A percentile compares a stretch with the other conserved stretches of the same genome.
These are phyloP conservation scores for Austrofundulus limnaeus DNA, from an alignment of 2,113 vertebrate species.

Conservation along the genomic window DNA sequence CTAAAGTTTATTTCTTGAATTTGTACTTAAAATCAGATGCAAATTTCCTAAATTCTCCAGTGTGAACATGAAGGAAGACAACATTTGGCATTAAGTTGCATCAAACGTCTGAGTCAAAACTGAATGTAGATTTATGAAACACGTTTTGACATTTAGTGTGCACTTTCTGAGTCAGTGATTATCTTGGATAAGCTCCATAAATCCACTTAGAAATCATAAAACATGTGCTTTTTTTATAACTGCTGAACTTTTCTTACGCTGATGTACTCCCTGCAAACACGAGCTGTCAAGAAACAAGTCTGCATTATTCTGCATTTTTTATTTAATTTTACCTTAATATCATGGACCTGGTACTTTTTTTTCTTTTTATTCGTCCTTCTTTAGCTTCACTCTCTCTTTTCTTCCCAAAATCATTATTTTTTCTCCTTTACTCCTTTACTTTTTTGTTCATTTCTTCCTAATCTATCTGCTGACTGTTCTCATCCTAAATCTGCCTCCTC, in stretches of 20 bases:
- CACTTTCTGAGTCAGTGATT: not conserved
- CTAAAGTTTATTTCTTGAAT: too few relatives aligned
- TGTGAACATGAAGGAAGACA: too few relatives aligned
- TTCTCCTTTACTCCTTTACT: too few relatives aligned
- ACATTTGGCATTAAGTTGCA: not conserved
- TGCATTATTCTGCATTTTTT: too few relatives aligned
- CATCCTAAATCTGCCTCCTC: slow-evolving; percentile 20
- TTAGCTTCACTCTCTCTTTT: not conserved
- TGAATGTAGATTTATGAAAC: too few relatives aligned
- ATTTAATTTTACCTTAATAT: too few relatives aligned
- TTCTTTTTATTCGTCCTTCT: not conserved
- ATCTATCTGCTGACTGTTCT: slow-evolving; percentile 6
- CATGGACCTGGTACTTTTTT: too few relatives aligned
- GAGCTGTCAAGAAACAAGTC: not conserved
- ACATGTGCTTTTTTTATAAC: not conserved
- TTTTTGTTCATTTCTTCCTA: not conserved
- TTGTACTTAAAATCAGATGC: too few relatives aligned
- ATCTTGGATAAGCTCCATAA: not conserved
- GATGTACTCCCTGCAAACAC: not conserved
- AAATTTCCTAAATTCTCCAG: too few relatives aligned
- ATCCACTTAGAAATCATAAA: not conserved
- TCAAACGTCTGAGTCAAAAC: not conserved
- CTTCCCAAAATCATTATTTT: too few relatives aligned
- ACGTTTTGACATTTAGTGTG: not conserved
- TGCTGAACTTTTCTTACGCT: not conserved